A percentile compares a stretch with the other conserved stretches of the same genome.
These are phyloP conservation scores for Aspidapion aeneum DNA, from an alignment of 2,888 invertebrate species.

Conservation along the genomic window DNA sequence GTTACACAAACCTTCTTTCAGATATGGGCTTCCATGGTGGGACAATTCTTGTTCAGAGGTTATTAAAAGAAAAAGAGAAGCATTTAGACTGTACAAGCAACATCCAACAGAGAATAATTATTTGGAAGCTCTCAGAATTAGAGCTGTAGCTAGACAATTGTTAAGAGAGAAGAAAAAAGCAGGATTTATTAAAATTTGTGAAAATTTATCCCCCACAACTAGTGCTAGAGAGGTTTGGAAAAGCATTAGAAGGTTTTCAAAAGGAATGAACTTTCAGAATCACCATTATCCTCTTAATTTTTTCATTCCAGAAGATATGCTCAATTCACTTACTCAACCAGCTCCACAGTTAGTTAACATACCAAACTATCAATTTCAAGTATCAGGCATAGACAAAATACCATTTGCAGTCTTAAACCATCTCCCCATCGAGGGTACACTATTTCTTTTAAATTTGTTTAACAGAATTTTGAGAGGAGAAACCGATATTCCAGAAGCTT, in stretches of 20 bases:
- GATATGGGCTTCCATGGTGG: not conserved
- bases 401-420: slow-evolving; percentile 9
- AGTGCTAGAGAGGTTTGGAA: not conserved
- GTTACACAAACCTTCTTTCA: not conserved
- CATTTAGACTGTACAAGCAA: not conserved
- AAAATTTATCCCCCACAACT: not conserved
- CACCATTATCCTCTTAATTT: not conserved
- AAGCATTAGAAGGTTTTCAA: not conserved
- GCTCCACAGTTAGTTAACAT: not conserved
- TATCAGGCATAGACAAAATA: slow-evolving; percentile 13
- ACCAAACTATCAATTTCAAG: not conserved
- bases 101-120: not conserved
- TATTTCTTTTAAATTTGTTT: not conserved
- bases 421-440: not conserved
- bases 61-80: not conserved
- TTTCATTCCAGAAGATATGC: not conserved
- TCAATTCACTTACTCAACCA: not conserved
- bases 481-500: slow-evolving; percentile 10
- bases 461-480: slow-evolving; percentile 8
- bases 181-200: not conserved
- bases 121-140: not conserved
- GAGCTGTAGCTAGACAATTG: not conserved
- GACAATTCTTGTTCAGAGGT: not conserved
- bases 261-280: not conserved
- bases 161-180: not conserved